Conservation (phyloP, 1,140 invertebrate species). For the Lethrus apterus region DNA sequence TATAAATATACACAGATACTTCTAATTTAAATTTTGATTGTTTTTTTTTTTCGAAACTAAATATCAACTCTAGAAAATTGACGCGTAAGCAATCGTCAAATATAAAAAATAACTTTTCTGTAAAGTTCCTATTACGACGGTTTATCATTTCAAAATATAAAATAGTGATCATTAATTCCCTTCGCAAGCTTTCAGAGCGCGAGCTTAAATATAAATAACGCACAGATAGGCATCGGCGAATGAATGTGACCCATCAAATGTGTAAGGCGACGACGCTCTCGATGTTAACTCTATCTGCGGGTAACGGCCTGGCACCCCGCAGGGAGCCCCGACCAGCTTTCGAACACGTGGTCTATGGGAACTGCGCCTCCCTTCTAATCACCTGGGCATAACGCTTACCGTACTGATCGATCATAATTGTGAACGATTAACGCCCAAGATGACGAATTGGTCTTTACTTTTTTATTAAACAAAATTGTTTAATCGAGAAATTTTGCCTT, state of each 20-base stretch:
- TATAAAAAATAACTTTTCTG: not conserved
- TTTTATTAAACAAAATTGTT: not conserved
- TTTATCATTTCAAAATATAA: constrained; percentile 12
- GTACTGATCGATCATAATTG: constrained; percentile 9
- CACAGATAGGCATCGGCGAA: constrained; percentile 4
- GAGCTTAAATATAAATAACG: constrained; percentile 11
- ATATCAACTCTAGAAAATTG: too few relatives aligned
- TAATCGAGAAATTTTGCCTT: too few relatives aligned
- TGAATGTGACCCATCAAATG: constrained; percentile 16
- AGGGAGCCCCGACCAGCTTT: constrained; percentile 13
- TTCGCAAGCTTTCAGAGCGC: constrained; percentile 6
- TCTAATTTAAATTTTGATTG: too few relatives aligned
- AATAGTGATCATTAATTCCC: constrained; percentile 12
- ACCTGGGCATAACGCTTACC: constrained; percentile 1
- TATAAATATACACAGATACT: too few relatives aligned
- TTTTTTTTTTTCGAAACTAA: too few relatives aligned
- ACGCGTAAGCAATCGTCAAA: too few relatives aligned
- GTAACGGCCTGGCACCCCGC: constrained; percentile 19
- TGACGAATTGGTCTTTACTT: constrained; percentile 2
- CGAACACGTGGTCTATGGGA: constrained; percentile 21
- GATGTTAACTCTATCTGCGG: constrained; percentile 21
- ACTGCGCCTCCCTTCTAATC: constrained; percentile 20
- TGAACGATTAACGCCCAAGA: too few relatives aligned
- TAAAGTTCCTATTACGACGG: constrained; percentile 2
- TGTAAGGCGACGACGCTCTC: constrained; percentile 21